Percentiles rank a stretch among this genome's conserved stretches.
phyloP scores from a whole-genome alignment of 2,888 invertebrate species.

The Nemotelus nigrinus region DNA sequence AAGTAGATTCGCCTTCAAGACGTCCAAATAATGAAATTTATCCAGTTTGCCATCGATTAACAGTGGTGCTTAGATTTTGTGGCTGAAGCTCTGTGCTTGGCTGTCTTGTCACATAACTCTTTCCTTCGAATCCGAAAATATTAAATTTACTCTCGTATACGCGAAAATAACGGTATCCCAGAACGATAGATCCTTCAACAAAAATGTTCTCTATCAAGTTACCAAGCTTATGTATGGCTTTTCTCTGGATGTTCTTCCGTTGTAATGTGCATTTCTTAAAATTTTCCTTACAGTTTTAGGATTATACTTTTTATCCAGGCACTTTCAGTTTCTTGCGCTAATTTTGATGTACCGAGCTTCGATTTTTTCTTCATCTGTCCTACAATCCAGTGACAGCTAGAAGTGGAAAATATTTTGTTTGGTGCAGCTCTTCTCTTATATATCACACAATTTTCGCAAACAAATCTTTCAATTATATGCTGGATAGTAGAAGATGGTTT shows the following conservation, averaged over 20 bases:
- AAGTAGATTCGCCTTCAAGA: too few species aligned
- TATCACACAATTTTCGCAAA: not conserved
- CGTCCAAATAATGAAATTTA: not conserved
- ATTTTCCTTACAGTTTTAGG: not conserved
- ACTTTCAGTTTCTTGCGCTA: too few species aligned
- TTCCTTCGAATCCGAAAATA: not conserved
- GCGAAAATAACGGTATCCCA: too few species aligned
- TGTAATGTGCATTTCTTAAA: not conserved
- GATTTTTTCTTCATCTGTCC: not conserved
- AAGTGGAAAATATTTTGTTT: not conserved
- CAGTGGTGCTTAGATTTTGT: not conserved
- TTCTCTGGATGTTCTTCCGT: not conserved
- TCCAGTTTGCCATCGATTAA: not conserved
- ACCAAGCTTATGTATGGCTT: not conserved
- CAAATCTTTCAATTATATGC: not conserved
- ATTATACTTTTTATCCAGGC: not conserved
- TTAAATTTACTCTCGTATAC: not conserved
- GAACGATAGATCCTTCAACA: too few species aligned
- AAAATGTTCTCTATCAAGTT: not conserved
- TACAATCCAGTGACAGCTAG: not conserved
- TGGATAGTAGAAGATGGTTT: not conserved
- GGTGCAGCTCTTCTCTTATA: not conserved
- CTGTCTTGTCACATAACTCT: too few species aligned
- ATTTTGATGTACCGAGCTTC: too few species aligned
- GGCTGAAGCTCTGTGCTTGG: not conserved